Evolutionary conservation across 1,140 invertebrate genomes (phyloP), one percentile per base, ranked within the genome.

Genomic region (Latrodectus geometricus): DNA sequence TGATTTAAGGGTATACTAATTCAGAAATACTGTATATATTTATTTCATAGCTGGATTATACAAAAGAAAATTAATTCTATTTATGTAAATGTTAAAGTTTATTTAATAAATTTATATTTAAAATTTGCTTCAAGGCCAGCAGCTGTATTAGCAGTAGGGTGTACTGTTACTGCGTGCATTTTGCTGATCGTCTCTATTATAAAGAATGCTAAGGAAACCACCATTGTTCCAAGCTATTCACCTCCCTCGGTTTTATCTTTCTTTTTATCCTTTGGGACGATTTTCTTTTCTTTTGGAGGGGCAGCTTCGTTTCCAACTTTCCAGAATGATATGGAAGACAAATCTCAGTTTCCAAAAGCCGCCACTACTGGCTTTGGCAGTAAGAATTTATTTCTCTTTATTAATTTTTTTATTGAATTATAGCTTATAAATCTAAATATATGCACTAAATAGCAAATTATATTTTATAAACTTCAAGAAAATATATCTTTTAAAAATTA

Each of bases 221-320:
- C 35, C 11, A 23, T 17, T 23, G 23, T 23, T 14, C 49, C 56
- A 1, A 72, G 54, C 15, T 83, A 85, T 23, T 12, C 15, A 56
- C 81, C 88, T 14, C 89, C 90, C 0, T 90, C 88, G 3, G 87
- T 90, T 20, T 69, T 8, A 9, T 88, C 93, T 85, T 94, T 94
- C 90, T 94, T 94, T 88, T 88, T 94, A 7, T 92, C 93, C 0
- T 93, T 94, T 88, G 94, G 94, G 8, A 93, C 93, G 9, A 93
- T 95, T 81, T 90, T 94, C 89, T 95, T 95, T 88, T 92, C 93
- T 0, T 95, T 94, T 90, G 94, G 94, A 4, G 94, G 94, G 17
- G 93, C 93, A 0, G 93, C 93, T 12, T 93, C 94, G 0, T 94
- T 95, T 90, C 94, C 94, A 12, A 94, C 94, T 0, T 94, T 95